phyloP scores from a whole-genome alignment of 2,113 vertebrate species.

The Bagarius yarrelli region DNA sequence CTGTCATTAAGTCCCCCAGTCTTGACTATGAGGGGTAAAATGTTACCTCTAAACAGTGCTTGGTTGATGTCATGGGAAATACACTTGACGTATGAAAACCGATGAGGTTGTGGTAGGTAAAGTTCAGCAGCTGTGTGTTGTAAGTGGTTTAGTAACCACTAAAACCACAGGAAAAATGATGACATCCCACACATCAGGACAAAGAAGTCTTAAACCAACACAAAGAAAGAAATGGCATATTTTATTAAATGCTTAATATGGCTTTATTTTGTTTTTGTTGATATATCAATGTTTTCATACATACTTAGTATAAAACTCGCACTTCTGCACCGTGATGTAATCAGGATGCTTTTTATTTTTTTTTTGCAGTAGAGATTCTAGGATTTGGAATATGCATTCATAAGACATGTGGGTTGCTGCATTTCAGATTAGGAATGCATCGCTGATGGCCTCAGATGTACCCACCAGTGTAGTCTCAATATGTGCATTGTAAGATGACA shows the following conservation, averaged over 20 bases:
- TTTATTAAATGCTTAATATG: not conserved
- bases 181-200: not conserved
- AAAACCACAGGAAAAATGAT: not conserved
- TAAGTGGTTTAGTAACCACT: not conserved
- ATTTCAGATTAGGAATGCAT: constrained; percentile 27
- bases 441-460: constrained; percentile 22
- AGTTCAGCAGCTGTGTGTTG: not conserved
- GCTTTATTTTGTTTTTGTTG: not conserved
- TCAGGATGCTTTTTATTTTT: not conserved
- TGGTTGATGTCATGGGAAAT: not conserved
- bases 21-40: constrained; percentile 21
- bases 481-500: constrained; percentile 33
- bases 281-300: not conserved
- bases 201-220: not conserved
- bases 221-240: not conserved
- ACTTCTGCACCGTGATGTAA: not conserved
- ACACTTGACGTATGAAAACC: not conserved
- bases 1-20: not conserved
- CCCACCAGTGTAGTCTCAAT: constrained; percentile 23
- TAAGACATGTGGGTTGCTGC: constrained; percentile 26
- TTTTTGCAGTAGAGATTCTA: not conserved
- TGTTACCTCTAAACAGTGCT: not conserved
- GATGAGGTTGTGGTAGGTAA: not conserved
- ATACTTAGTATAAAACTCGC: not conserved
- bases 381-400: not conserved